Evolutionary conservation across 1,140 invertebrate species (phyloP).

Genomic region (Sycobia sp.): DNA sequence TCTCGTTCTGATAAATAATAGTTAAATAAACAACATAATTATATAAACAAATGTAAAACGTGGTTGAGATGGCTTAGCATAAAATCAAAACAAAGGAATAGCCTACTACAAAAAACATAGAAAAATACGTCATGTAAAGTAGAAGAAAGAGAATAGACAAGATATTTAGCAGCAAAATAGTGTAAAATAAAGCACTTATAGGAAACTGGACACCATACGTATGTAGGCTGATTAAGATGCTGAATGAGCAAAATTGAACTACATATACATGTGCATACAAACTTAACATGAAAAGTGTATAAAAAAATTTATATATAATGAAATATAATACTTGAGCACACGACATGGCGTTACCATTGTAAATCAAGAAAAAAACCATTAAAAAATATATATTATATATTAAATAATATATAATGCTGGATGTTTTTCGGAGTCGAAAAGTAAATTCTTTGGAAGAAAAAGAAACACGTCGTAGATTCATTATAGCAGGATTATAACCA

Average conservation of each 20-base stretch:
- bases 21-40: too few species aligned
- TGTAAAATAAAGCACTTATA: constrained; percentile 17
- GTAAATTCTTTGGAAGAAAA: neutral
- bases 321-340: too few species aligned
- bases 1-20: constrained; percentile 42
- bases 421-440: constrained; percentile 49
- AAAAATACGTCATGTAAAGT: too few species aligned
- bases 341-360: constrained; percentile 45
- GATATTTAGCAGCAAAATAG: neutral
- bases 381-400: constrained; percentile 54
- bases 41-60: too few species aligned
- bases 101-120: neutral
- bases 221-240: constrained; percentile 10
- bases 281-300: too few species aligned
- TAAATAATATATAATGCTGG: constrained; percentile 49
- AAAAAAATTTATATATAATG: too few species aligned
- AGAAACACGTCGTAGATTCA: too few species aligned
- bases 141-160: too few species aligned
- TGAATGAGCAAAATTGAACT: constrained; percentile 25
- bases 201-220: constrained; percentile 17
- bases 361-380: constrained; percentile 43
- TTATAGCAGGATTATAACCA: constrained; percentile 14
- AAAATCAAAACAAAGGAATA: constrained; percentile 54
- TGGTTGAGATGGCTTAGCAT: constrained; percentile 45
- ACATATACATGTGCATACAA: too few species aligned